A percentile compares a stretch with the other conserved stretches of the same genome.
phyloP scores from a whole-genome alignment of 2,888 invertebrate species.

The Beris morrisii region DNA sequence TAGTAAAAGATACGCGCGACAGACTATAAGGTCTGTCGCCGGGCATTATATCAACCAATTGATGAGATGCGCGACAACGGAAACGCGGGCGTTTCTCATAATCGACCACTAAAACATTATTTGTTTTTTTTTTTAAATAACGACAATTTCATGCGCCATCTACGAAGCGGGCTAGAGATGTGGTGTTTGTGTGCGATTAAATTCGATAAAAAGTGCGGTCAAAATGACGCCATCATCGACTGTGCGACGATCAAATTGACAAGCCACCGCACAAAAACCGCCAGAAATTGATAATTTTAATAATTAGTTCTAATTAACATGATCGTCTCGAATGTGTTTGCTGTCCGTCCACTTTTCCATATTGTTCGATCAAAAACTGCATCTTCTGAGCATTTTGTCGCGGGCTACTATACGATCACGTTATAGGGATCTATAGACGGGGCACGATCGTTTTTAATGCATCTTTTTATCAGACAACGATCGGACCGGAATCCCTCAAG shows the following conservation, averaged over 20 bases:
- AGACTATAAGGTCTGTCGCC: neutral
- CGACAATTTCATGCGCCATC: conserved; percentile 34
- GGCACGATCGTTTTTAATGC: neutral
- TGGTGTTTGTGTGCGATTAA: conserved; percentile 7
- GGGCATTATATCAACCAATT: conserved; percentile 33
- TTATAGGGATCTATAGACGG: no score
- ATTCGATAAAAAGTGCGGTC: conserved; percentile 18
- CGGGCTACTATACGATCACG: no score
- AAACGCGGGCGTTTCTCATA: conserved; percentile 35
- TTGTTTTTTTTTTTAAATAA: neutral
- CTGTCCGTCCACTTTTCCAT: no score
- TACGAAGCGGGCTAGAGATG: neutral
- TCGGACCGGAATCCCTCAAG: conserved; percentile 23
- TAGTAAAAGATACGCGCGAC: no score
- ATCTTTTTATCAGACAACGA: neutral
- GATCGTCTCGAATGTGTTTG: conserved; percentile 5
- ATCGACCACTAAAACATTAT: conserved; percentile 2
- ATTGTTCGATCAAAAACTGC: neutral
- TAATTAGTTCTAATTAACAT: conserved; percentile 41
- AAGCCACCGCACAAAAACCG: neutral
- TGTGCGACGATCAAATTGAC: conserved; percentile 23
- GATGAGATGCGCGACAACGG: conserved; percentile 31
- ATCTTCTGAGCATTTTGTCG: neutral
- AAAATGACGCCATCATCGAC: conserved; percentile 36
- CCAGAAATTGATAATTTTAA: conserved; percentile 38